Base-by-base conservation (phyloP, 2,113 vertebrate species). In the Chaetorhynchus papuensis region DNA sequence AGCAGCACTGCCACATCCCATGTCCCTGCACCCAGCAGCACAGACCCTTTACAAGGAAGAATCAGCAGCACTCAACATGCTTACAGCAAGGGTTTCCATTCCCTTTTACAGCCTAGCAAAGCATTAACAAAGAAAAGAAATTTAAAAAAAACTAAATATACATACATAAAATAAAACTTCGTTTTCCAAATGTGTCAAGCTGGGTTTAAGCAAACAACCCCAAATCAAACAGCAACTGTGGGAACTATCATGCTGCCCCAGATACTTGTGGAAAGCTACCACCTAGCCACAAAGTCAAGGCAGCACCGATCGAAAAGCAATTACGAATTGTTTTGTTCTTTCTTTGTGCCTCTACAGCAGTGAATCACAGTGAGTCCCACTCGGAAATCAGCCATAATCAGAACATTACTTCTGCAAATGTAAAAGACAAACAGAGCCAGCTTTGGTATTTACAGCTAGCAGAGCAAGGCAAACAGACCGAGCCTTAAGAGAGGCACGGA, bases 211-310 rank as follows among this genome's bases (percentile, higher is more conserved):
- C 12, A 71, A 84, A 68, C 2, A 1, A 3, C 5, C 6, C 27
- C 20, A 85, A 82, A 42, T 26, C 30, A 70, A 81, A 30, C 7
- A 35, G 15, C 0, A 0, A 4, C 33, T 35, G 11, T 26, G 28
- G 41, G 28, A 83, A 57, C 4, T 35, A n/a, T 27, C 0, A 0
- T 47, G 35, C 39, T 7, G 4, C 37, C 28, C 41, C 5, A 1
- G 6, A 39, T 7, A 7, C 27, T 11, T 52, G 33, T 0, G 0
- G 35, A 78, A 63, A 54, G 21, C n/a, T 49, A 23, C 26, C 37
- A 70, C 26, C 27, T 28, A 47, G 30, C n/a, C 66, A 69, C 70
- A 53, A 50, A 83, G 27, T 27, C 33, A 71, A 77, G 65, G 20
- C 47, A 83, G 44, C 33, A 53, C 35, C 31, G 6, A 61, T 1